phyloP scores from a whole-genome alignment of 2,888 invertebrate species.

The Drosophila acutilabella region DNA sequence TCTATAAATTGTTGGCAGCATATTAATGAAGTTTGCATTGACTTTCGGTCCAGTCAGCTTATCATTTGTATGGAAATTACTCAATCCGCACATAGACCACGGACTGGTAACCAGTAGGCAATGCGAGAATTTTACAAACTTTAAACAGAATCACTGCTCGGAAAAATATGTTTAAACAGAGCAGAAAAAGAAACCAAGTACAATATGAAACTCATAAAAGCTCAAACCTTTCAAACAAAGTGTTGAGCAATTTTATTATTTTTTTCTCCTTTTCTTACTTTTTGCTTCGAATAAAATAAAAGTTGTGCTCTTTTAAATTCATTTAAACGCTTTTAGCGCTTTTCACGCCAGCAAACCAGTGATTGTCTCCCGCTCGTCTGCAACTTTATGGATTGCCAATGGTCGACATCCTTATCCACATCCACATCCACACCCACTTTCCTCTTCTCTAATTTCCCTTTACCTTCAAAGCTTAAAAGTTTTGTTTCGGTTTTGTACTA shows the following conservation, averaged over 20 bases:
- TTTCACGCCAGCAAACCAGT: conserved; percentile 64
- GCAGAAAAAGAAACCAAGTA: conserved; percentile 30
- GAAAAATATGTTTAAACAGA: not conserved
- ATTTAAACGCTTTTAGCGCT: conserved; percentile 77
- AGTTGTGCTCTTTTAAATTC: conserved; percentile 75
- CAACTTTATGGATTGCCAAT: conserved; percentile 56
- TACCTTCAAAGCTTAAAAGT: conserved; percentile 47
- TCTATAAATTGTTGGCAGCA: conserved; percentile 51
- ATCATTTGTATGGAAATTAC: conserved; percentile 73
- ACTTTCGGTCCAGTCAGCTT: conserved; percentile 52
- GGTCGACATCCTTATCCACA: conserved; percentile 7
- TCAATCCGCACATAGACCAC: conserved; percentile 36
- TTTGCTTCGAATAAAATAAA: conserved; percentile 53
- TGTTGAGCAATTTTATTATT: conserved; percentile 32
- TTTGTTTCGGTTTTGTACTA: conserved; percentile 55
- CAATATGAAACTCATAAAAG: conserved; percentile 59
- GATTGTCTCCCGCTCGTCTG: conserved; percentile 56
- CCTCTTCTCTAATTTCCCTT: conserved; percentile 5
- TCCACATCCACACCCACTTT: not conserved
- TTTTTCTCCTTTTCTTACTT: conserved; percentile 15
- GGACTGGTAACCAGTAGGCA: not conserved
- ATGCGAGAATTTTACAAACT: conserved; percentile 52
- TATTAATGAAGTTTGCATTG: conserved; percentile 70
- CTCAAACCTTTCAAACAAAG: conserved; percentile 48
- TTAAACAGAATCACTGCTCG: conserved; percentile 58